Evolutionary conservation across 2,888 invertebrate genomes (phyloP), one percentile per base, ranked within the genome.

Genomic region (Trachelus tabidus): DNA sequence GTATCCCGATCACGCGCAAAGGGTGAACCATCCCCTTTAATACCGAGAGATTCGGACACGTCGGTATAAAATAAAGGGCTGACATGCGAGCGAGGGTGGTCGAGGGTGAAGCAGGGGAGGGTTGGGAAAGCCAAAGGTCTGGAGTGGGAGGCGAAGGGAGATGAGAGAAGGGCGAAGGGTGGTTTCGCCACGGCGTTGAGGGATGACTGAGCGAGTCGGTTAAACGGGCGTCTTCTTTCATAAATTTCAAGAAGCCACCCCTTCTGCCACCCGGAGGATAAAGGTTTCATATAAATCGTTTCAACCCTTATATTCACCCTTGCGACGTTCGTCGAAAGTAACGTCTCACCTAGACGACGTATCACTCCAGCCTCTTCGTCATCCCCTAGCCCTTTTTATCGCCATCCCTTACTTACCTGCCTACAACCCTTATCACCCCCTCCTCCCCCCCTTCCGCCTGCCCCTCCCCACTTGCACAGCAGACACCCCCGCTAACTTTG

Each of bases 181-280:
- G 69, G 69, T 33, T 69, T 69, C 69, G 69, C 69, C 69, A 33
- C 69, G 31, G 69, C 69, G 69, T 30, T 69, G 69, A 69, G 69
- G 69, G 69, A 69, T 69, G 91, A 90, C 90, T 89, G 90, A 91
- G 87, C 89, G 86, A 89, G 87, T 90, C 88, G 89, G 91, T 90
- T 91, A 90, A 90, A 89, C 90, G 89, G 88, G 88, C 88, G 88
- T 89, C 90, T 91, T 91, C 90, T 90, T 91, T 91, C 91, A 91
- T 91, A 91, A 91, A 91, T 91, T 91, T 90, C 87, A 84, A 87
- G 88, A 85, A 87, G 83, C 82, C 81, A 40, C 40, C 40, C 40
- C 40, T 40, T 15, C 15, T 40, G 40, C 40, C 40, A 40, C 40
- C 40, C 77, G 85, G 79, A 79, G 89, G 88, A 90, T 90, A 89